phyloP scores from a whole-genome alignment of 2,113 vertebrate species.

The Strix uralensis region DNA sequence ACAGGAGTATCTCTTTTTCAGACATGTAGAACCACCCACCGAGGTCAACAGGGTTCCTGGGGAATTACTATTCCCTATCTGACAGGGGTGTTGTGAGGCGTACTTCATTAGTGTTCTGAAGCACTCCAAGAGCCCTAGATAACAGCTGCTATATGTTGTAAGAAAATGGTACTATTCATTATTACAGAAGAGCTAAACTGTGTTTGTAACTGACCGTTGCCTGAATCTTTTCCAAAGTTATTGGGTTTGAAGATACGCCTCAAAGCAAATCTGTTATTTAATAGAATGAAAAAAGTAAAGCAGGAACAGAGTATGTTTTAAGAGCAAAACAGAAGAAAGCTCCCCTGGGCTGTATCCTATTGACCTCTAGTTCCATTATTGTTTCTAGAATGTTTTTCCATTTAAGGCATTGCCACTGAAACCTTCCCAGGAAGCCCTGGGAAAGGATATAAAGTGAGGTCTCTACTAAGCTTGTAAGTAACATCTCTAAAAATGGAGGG shows the following conservation, averaged over 20 bases:
- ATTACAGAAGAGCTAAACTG: not conserved
- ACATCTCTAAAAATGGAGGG: conserved; percentile 49
- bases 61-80: not conserved
- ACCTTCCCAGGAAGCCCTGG: conserved; percentile 19
- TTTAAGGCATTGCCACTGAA: conserved; percentile 58
- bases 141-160: conserved; percentile 32
- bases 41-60: not conserved
- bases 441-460: conserved; percentile 40
- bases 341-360: conserved; percentile 48
- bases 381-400: conserved; percentile 49
- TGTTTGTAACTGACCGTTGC: not conserved
- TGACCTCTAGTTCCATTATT: conserved; percentile 52
- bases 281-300: not conserved
- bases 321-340: conserved; percentile 34
- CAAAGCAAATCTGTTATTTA: conserved; percentile 33
- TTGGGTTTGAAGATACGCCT: not conserved
- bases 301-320: not conserved
- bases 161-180: conserved; percentile 29
- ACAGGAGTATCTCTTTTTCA: not conserved
- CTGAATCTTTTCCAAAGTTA: not conserved
- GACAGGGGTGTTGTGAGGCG: not conserved
- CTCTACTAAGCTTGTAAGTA: conserved; percentile 33
- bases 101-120: conserved; percentile 21
- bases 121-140: not conserved
- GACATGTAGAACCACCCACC: not conserved